Conservation (phyloP, 2,888 invertebrate genomes). For the Himalopsyche anomala region DNA sequence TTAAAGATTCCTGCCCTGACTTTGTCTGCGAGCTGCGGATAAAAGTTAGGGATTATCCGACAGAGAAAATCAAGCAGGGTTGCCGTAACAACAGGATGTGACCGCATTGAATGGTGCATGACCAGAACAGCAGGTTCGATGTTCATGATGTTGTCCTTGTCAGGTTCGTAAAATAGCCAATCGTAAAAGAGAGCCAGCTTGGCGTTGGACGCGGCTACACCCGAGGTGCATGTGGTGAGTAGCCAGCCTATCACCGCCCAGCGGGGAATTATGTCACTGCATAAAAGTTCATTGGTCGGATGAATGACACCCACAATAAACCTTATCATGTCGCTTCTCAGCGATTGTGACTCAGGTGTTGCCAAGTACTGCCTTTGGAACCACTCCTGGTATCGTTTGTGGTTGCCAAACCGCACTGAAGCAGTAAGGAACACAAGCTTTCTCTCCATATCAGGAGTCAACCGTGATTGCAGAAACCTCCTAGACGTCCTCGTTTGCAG, state of each 20-base stretch:
- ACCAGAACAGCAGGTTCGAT: conserved; percentile 96
- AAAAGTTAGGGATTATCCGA: conserved; percentile 92
- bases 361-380: conserved; percentile 94
- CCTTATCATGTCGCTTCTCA: conserved; percentile 94
- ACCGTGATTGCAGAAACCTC: conserved; percentile 86
- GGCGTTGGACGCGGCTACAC: conserved; percentile 92
- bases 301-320: conserved; percentile 96
- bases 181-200: conserved; percentile 95
- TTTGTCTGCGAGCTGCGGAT: conserved; percentile 86
- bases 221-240: conserved; percentile 92
- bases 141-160: conserved; percentile 96
- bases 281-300: conserved; percentile 93
- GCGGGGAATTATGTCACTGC: conserved; percentile 95
- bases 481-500: conserved; percentile 91
- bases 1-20: conserved; percentile 89
- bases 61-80: conserved; percentile 94
- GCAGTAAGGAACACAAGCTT: conserved; percentile 92
- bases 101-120: conserved; percentile 95
- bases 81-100: conserved; percentile 93
- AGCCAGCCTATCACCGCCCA: conserved; percentile 98
- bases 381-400: conserved; percentile 96
- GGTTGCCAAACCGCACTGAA: conserved; percentile 91
- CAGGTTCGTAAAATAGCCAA: conserved; percentile 94
- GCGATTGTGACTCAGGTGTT: conserved; percentile 92
- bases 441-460: conserved; percentile 95